Evolutionary conservation across 2,113 vertebrate species (phyloP).

Genomic region (Podarcis muralis): DNA sequence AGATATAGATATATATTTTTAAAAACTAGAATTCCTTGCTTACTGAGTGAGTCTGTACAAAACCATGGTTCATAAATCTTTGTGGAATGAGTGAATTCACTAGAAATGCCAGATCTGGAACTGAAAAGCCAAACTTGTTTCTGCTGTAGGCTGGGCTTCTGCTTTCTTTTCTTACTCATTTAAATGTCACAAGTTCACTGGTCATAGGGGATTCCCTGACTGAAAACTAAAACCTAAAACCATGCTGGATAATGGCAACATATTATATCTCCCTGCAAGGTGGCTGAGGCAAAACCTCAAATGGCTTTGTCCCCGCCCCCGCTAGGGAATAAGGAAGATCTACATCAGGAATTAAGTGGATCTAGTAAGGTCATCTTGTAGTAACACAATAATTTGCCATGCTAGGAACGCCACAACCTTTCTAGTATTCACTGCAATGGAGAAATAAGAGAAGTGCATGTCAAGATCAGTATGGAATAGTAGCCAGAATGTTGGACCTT

Average conservation of each 20-base stretch:
- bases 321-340: no score
- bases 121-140: constrained; percentile 25
- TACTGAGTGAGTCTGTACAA: no score
- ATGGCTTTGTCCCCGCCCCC: no score
- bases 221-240: constrained; percentile 67
- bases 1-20: no score
- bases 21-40: no score
- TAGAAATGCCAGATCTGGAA: constrained; percentile 46
- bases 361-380: no score
- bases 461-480: no score
- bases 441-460: no score
- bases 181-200: constrained; percentile 50
- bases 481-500: background rate
- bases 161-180: constrained; percentile 64
- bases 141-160: constrained; percentile 57
- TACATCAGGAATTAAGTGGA: no score
- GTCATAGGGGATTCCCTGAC: constrained; percentile 59
- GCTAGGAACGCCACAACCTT: background rate
- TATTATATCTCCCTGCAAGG: constrained; percentile 13
- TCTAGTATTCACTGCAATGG: no score
- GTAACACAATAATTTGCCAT: accelerated
- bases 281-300: no score
- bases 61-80: background rate
- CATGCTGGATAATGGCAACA: constrained; percentile 27
- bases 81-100: constrained; percentile 6